Evolutionary conservation across 2,797 vertebrate species (phyloP), one percentile per base, ranked within the genome.

Genomic region (Atherinosoma microstoma): DNA sequence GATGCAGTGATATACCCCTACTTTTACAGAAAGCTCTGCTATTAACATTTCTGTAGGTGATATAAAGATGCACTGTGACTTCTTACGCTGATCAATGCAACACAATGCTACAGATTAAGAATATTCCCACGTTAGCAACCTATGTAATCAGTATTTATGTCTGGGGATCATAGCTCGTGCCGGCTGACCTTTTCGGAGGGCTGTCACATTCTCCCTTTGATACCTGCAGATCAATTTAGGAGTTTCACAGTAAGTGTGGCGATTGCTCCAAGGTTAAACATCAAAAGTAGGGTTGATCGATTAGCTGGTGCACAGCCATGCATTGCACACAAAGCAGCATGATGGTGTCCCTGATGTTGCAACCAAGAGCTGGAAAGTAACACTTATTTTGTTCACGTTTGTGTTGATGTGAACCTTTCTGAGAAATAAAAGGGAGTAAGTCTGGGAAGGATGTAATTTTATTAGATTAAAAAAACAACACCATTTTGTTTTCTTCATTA

Each of bases 151-250:
- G 65, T 59, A 69, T 84, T 51, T 75, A 45, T 54, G 57, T 69
- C 64, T 34, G 29, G 11, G 59, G 67, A 80, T 86, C 69, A 76
- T 68, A 75, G 58, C 62, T 73, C 18, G 29, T 2, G 56, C 34
- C 60, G 70, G 70, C 58, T 82, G 69, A 80, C 80, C 70, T 76
- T 73, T 64, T 1, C 8, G 11, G 38, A 65, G n/a, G 9, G 51
- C 71, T 59, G 65, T 87, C 80, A 73, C 70, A 86, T 73, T 89
- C 71, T 84, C 54, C 67, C 40, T 85, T 80, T 85, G 84, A 88
- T 88, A 72, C 76, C 63, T 49, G 54, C 35, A 8, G 65, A 88
- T 87, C 76, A 84, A 83, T 89, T 69, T 73, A 63, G 45, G 20
- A 34, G 13, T 74, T 82, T 62, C 42, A 2, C 8, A 64, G 78